Percentiles rank a stretch among this genome's conserved stretches.
phyloP scores from a whole-genome alignment of 2,888 invertebrate species.

The Apantesis nais region DNA sequence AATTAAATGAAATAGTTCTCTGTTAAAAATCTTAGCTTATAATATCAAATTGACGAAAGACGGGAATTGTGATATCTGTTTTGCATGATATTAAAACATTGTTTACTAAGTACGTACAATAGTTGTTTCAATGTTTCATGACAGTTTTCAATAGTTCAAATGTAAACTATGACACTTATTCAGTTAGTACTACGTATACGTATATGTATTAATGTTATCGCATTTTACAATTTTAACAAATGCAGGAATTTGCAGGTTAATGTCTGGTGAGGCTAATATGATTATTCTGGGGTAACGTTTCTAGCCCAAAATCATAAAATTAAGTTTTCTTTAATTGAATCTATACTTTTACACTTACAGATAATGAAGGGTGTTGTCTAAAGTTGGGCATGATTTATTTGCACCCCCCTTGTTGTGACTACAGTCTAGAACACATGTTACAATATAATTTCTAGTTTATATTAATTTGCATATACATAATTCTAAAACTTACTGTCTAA shows the following conservation, averaged over 20 bases:
- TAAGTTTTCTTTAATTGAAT: no score
- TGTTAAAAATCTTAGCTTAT: not conserved
- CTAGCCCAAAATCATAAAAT: no score
- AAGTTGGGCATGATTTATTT: no score
- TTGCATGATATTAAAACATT: not conserved
- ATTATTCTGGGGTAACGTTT: no score
- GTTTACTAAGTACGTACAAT: not conserved
- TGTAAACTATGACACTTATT: slow-evolving; percentile 3
- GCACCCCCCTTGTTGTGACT: no score
- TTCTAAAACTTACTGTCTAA: no score
- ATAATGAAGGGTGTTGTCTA: no score
- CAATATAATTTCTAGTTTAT: no score
- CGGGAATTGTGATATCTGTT: not conserved
- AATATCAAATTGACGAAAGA: not conserved
- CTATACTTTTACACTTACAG: no score
- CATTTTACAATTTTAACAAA: not conserved
- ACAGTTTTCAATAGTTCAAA: not conserved
- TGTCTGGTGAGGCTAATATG: no score
- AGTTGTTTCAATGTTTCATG: not conserved
- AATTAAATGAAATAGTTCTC: slow-evolving; percentile 23
- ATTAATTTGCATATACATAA: no score
- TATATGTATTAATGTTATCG: slow-evolving; percentile 1
- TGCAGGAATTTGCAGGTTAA: not conserved
- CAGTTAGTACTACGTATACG: not conserved
- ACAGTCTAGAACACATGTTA: not conserved